Evolutionary conservation across 2,888 invertebrate genomes (phyloP), one percentile per base, ranked within the genome.

Genomic region (Sclerodermus sp.): DNA sequence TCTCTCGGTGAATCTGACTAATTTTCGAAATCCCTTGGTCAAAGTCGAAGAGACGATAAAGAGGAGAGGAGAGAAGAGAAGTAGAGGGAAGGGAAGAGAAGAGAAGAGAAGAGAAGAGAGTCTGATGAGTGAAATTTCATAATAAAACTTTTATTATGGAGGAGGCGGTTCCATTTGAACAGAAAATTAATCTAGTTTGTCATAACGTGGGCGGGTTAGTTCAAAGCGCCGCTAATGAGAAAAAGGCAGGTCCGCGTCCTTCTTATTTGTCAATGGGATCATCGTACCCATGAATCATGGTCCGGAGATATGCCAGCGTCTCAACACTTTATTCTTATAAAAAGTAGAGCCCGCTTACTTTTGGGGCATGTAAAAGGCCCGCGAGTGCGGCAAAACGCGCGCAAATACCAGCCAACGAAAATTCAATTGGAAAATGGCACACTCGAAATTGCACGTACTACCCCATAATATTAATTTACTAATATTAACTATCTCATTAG

Each of bases 171-270:
- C 62, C 62, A 63, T 66, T 66, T 63, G 64, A 68, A 64, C 68
- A 62, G 69, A 70, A 72, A 77, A 77, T 77, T 77, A 77, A 77
- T 77, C 77, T 77, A 76, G 77, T 77, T 77, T 77, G 77, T 77
- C 77, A 76, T 76, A 74, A 77, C 71, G 74, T 74, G 76, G 77
- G 74, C 76, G 77, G 76, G 70, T 71, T 68, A 70, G 73, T 73
- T 77, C 77, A 77, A 77, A 77, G 77, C 67, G 73, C 73, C 73
- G 74, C 77, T 77, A 77, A 77, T 77, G 77, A 77, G 76, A 74
- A 74, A 74, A 73, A 70, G 73, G 73, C 64, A 55, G 68, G 66
- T 62, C 65, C 55, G 58, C 57, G 62, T 62, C 72, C 67, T 70
- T 69, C 72, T 73, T 73, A 72, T 73, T 73, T 73, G 73, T 73